Base-by-base conservation (phyloP, 53 echinoderm and acorn worm species). In the Paracentrotus lividus region DNA sequence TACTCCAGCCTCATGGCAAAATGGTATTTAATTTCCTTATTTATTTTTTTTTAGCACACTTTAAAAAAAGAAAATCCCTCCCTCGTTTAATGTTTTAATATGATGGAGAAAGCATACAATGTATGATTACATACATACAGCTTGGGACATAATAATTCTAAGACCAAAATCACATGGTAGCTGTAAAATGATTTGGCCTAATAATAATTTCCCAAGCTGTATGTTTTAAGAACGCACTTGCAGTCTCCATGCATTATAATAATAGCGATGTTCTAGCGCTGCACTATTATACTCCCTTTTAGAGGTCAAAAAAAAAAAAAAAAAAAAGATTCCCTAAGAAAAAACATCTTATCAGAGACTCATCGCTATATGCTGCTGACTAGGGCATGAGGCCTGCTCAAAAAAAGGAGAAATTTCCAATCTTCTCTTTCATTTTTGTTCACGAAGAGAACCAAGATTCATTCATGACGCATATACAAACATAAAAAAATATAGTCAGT, bases 371-470 rank as follows among this genome's bases (percentile, higher is more conserved):
- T 77, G 36, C 4, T 57, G 26, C 9, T 15, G 61, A 89, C 89
- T 38, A n/a, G 89, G 58, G 92, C 92, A 92, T 92, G 92, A 92
- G 92, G 92, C 92, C 92, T 92, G 92, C 92, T 54, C 81, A 43
- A 55, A 91, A 91, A 92, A 78, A 92, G 92, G 92, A 92, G 92
- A 92, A 92, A 92, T 92, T 57, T 58, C 57, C 64, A 38, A 61
- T 33, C 64, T 23, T 89, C 65, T 64, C 89, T 89, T 38, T 31
- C 53, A 15, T 29, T 86, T 26, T 86, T 86, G 56, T 47, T 36
- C 54, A 55, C 38, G 55, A 56, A 86, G 56, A 86, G 55, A 34
- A 56, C 86, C 24, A 20, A 55, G 20, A 86, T 56, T 86, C 33
- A 55, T 86, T 86, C 38, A 86, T 86, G 86, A 54, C 33, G 56